These are phyloP conservation scores for Adelges cooleyi DNA, from an alignment of 1,140 invertebrate species.

Conservation along the genomic window DNA sequence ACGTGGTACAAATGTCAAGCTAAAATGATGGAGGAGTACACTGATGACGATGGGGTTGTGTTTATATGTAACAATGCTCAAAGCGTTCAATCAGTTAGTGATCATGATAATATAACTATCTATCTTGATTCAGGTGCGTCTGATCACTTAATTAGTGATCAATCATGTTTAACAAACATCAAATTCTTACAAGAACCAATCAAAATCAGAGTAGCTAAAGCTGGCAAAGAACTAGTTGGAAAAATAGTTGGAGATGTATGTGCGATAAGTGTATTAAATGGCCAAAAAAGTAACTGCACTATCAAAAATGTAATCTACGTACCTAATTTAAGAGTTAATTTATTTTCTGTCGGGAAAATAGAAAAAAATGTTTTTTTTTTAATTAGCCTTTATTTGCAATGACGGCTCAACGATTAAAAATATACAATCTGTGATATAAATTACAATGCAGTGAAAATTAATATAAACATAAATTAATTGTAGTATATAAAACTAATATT, in stretches of 20 bases:
- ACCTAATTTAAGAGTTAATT: neutral
- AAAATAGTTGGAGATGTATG: neutral
- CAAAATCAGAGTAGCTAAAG: conserved; percentile 3
- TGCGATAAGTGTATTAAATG: neutral
- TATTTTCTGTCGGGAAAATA: neutral
- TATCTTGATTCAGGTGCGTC: conserved; percentile 3
- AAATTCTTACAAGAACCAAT: neutral
- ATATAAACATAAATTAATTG: too few relatives aligned
- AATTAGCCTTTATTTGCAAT: too few relatives aligned
- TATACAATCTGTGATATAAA: too few relatives aligned
- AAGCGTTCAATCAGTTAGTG: conserved; percentile 4
- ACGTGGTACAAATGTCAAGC: neutral
- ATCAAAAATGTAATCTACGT: conserved; percentile 6
- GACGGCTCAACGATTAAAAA: too few relatives aligned
- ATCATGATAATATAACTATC: neutral
- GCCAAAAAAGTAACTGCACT: neutral
- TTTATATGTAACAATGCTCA: neutral
- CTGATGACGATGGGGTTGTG: neutral
- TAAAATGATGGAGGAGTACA: neutral
- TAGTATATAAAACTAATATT: too few relatives aligned
- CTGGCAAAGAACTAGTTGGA: neutral
- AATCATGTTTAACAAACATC: neutral
- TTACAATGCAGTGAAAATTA: too few relatives aligned
- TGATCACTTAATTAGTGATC: conserved; percentile 1
- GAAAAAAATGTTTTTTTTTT: neutral